These are phyloP conservation scores for Drosophila multiciliata DNA, from an alignment of 2,888 invertebrate genomes.

Conservation along the genomic window DNA sequence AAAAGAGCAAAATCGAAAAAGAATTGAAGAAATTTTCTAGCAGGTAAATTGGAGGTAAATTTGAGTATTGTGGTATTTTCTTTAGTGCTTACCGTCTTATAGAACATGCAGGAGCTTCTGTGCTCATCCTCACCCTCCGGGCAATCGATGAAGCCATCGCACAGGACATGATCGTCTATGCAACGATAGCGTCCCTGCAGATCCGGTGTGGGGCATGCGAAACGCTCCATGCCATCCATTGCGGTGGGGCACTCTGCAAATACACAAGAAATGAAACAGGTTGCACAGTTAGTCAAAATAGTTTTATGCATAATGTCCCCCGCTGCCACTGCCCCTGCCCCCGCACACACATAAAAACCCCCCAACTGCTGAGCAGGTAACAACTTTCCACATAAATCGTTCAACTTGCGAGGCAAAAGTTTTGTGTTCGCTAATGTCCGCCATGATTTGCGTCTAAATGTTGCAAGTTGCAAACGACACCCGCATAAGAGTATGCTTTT, in stretches of 20 bases:
- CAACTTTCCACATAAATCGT: slow-evolving; percentile 76
- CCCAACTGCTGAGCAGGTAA: slow-evolving; percentile 36
- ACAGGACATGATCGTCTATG: slow-evolving; percentile 97
- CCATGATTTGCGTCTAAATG: slow-evolving; percentile 80
- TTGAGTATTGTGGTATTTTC: too few species aligned
- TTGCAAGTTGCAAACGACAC: slow-evolving; percentile 64
- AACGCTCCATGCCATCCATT: slow-evolving; percentile 96
- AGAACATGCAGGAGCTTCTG: slow-evolving; percentile 97
- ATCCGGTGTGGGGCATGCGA: slow-evolving; percentile 97
- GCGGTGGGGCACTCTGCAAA: slow-evolving; percentile 96
- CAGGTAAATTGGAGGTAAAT: not conserved
- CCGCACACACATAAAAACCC: not conserved
- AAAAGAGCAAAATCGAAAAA: slow-evolving; percentile 1
- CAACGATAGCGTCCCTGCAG: slow-evolving; percentile 96
- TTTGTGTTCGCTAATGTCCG: slow-evolving; percentile 77
- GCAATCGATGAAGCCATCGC: slow-evolving; percentile 97
- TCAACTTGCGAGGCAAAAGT: slow-evolving; percentile 62
- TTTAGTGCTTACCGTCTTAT: slow-evolving; percentile 93
- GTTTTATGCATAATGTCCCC: slow-evolving; percentile 47
- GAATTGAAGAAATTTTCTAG: not conserved
- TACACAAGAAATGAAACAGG: slow-evolving; percentile 42
- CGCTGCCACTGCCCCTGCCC: not conserved
- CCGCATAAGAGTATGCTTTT: slow-evolving; percentile 74
- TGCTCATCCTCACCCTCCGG: slow-evolving; percentile 97
- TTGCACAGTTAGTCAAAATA: slow-evolving; percentile 54